These are phyloP conservation scores for Mola mola DNA, from an alignment of 2,113 vertebrate genomes.

Conservation along the genomic window DNA sequence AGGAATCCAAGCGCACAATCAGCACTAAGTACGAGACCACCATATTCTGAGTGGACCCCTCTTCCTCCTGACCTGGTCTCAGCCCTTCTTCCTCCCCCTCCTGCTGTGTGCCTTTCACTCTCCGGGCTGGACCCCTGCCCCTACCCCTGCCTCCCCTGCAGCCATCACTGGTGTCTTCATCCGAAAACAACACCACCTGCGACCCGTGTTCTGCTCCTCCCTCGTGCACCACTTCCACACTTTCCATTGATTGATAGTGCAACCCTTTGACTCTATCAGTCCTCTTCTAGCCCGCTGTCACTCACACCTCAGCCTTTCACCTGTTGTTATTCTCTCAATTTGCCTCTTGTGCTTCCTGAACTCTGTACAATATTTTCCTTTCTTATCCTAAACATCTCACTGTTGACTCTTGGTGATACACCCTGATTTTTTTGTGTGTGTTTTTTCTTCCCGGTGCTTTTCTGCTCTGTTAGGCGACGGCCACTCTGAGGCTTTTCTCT, in stretches of 20 bases:
- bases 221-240: conserved; percentile 5
- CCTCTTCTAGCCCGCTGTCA: conserved; percentile 15
- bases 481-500: conserved; percentile 74
- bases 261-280: conserved; percentile 10
- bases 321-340: conserved; percentile 9
- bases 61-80: conserved; percentile 42
- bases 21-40: conserved; percentile 99
- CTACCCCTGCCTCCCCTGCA: neutral
- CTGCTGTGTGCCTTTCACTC: conserved; percentile 70
- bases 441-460: conserved; percentile 61
- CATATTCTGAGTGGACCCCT: conserved; percentile 90
- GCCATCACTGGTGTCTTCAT: conserved; percentile 14
- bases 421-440: conserved; percentile 36
- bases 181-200: conserved; percentile 22
- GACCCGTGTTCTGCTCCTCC: conserved; percentile 8
- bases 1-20: conserved; percentile 94
- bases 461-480: conserved; percentile 66
- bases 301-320: conserved; percentile 17
- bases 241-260: conserved; percentile 9
- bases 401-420: conserved; percentile 48
- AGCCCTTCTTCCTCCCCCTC: conserved; percentile 22
- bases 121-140: conserved; percentile 34
- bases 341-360: conserved; percentile 30
- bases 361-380: conserved; percentile 11
- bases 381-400: conserved; percentile 11